Evolutionary conservation across 2,797 vertebrate species (phyloP).

Genomic region (Scomberomorus guttatus): DNA sequence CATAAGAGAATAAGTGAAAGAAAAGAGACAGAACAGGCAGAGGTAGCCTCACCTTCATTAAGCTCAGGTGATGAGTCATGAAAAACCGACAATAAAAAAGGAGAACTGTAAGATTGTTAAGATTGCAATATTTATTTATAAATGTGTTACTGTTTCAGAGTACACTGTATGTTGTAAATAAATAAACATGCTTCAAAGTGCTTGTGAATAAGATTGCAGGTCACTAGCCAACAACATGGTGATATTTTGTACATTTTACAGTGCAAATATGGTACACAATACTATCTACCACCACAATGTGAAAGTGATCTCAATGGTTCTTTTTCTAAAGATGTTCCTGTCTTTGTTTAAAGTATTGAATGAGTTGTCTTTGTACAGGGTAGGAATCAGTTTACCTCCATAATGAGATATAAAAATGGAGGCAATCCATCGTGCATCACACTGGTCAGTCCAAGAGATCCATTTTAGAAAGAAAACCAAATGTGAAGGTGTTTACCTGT

Average conservation of each 20-base stretch:
- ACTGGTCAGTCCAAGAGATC: slow-evolving; percentile 29
- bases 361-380: slow-evolving; percentile 78
- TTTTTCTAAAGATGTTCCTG: slow-evolving; percentile 73
- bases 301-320: slow-evolving; percentile 75
- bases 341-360: slow-evolving; percentile 74
- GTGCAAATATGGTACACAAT: slow-evolving; percentile 73
- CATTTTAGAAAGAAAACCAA: slow-evolving; percentile 56
- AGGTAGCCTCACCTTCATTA: slow-evolving; percentile 78
- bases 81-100: slow-evolving; percentile 75
- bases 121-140: slow-evolving; percentile 87
- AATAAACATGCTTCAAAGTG: slow-evolving; percentile 86
- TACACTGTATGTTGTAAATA: slow-evolving; percentile 89
- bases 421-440: slow-evolving; percentile 38
- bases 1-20: slow-evolving; percentile 46
- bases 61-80: slow-evolving; percentile 87
- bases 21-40: slow-evolving; percentile 48
- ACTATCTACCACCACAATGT: slow-evolving; percentile 75
- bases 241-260: slow-evolving; percentile 82
- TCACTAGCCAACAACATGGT: slow-evolving; percentile 77
- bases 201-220: slow-evolving; percentile 83
- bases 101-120: slow-evolving; percentile 79
- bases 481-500: slow-evolving; percentile 15
- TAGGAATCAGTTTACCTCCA: slow-evolving; percentile 67
- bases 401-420: slow-evolving; percentile 54
- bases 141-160: slow-evolving; percentile 81